Conservation (phyloP, 2,113 vertebrate genomes). For the Tachuris rubrigastra region DNA sequence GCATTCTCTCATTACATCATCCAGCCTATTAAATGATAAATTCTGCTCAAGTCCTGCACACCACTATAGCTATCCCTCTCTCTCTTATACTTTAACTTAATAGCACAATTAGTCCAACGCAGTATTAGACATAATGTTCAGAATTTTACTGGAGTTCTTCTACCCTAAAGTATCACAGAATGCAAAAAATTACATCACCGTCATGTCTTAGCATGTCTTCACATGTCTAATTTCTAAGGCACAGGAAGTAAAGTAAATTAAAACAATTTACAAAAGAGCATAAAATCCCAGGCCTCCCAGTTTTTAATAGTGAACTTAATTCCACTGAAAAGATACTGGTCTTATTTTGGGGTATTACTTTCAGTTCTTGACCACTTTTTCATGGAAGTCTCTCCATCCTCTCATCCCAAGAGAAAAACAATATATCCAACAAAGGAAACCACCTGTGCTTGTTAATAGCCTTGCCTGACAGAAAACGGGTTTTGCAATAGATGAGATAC, state of each 20-base stretch:
- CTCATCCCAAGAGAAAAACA: neutral
- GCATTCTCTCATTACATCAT: neutral
- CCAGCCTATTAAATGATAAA: neutral
- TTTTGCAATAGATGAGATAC: slow-evolving; percentile 9
- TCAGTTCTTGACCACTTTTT: neutral
- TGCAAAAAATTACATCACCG: neutral
- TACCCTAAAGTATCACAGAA: neutral
- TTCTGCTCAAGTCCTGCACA: neutral
- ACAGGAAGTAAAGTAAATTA: neutral
- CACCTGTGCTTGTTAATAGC: neutral
- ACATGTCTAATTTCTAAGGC: neutral
- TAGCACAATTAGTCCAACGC: neutral
- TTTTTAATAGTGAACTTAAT: neutral
- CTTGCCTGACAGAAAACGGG: neutral
- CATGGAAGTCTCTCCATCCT: neutral
- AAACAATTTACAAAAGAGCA: neutral
- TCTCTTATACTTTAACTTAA: neutral
- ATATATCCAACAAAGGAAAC: neutral
- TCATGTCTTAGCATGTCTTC: too few relatives aligned
- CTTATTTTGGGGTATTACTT: neutral
- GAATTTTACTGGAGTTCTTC: neutral
- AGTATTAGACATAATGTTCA: neutral
- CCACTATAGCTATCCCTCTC: neutral
- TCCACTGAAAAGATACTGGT: neutral
- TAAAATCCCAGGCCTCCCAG: neutral